Conservation (phyloP, 2,113 vertebrate species). For the Phalacrocorax pelagicus region DNA sequence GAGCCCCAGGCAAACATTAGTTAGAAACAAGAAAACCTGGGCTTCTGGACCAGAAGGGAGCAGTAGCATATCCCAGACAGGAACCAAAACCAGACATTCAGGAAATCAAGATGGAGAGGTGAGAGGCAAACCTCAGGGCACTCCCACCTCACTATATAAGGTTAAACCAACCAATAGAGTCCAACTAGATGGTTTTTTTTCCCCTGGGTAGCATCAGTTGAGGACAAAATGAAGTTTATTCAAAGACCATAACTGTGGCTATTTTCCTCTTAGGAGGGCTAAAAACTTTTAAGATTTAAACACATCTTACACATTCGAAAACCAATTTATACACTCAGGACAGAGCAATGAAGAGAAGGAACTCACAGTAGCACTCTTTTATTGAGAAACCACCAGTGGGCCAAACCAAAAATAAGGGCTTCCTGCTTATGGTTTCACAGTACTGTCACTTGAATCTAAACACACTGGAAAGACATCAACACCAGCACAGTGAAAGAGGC, state of each 20-base stretch:
- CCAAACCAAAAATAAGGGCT: background rate
- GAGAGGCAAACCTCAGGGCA: background rate
- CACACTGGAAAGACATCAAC: background rate
- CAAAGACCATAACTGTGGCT: background rate
- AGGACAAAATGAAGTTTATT: background rate
- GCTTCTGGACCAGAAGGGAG: background rate
- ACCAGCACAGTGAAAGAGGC: background rate
- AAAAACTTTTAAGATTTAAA: background rate
- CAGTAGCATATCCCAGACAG: background rate
- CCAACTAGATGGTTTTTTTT: background rate
- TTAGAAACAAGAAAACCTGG: background rate
- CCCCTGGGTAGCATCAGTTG: background rate
- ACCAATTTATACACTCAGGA: background rate
- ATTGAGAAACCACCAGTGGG: background rate
- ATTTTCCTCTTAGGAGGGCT: background rate
- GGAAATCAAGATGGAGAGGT: background rate
- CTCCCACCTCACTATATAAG: background rate
- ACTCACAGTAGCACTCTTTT: background rate
- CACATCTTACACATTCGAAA: background rate
- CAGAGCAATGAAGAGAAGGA: background rate
- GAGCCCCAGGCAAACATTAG: background rate
- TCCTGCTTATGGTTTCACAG: background rate
- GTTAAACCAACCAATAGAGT: background rate
- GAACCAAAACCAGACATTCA: background rate
- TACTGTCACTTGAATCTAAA: background rate